These are phyloP conservation scores for Vulpes vulpes DNA, from an alignment of 2,113 vertebrate species.

Conservation along the genomic window DNA sequence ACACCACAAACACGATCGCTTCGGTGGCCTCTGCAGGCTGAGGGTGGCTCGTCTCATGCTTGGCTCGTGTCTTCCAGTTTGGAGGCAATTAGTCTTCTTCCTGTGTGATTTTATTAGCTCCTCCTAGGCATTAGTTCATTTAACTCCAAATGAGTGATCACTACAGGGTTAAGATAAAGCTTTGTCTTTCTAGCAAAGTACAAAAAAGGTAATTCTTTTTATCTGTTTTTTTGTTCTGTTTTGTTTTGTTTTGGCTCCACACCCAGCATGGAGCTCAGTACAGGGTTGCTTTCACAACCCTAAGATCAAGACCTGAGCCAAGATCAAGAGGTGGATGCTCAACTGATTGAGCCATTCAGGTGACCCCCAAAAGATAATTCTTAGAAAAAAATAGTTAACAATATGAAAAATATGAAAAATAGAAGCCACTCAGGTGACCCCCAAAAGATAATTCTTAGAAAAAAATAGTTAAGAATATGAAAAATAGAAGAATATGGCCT, in stretches of 20 bases:
- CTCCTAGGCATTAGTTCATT: background rate
- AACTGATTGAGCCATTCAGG: background rate
- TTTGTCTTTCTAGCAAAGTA: conserved; percentile 26
- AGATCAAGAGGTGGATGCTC: background rate
- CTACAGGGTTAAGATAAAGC: conserved; percentile 32
- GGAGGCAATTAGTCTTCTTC: background rate
- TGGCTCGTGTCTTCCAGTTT: accelerated
- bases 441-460: background rate
- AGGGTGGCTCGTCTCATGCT: accelerated
- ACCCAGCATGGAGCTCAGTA: background rate
- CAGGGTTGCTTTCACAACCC: background rate
- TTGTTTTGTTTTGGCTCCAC: no score
- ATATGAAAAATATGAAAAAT: no score
- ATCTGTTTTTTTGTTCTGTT: no score
- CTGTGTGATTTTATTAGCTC: background rate
- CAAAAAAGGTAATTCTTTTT: background rate
- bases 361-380: background rate
- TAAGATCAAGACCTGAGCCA: background rate
- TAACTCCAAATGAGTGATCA: background rate
- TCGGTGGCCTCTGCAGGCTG: accelerated
- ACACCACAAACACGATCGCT: accelerated
- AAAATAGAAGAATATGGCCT: background rate
- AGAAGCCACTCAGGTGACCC: background rate
- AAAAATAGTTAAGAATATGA: conserved; percentile 9
- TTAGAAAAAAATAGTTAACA: conserved; percentile 24